A percentile compares a stretch with the other conserved stretches of the same genome.
phyloP scores from a whole-genome alignment of 2,888 invertebrate genomes.

The Orchesellides sinensis region DNA sequence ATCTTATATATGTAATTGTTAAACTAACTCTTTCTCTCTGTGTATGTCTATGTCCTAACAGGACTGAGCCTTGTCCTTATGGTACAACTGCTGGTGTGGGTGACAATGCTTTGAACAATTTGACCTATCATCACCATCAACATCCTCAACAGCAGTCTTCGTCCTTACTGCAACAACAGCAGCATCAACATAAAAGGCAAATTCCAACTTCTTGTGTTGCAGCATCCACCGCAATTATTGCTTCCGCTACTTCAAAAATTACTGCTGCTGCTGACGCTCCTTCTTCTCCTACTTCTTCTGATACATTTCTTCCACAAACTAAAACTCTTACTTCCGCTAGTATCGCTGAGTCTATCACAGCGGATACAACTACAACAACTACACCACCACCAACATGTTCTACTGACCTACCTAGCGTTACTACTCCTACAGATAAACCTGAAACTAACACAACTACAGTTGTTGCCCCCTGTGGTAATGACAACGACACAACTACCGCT shows the following conservation, averaged over 20 bases:
- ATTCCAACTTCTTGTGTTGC: conserved; percentile 61
- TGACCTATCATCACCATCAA: conserved; percentile 39
- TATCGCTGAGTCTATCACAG: conserved; percentile 26
- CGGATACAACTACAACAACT: conserved; percentile 9
- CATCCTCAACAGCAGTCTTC: conserved; percentile 12
- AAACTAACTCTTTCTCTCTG: no score
- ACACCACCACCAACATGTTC: conserved; percentile 29
- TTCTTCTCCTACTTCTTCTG: conserved; percentile 14
- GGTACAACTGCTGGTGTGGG: conserved; percentile 17
- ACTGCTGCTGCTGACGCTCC: conserved; percentile 23
- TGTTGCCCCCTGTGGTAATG: conserved; percentile 26
- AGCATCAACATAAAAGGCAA: conserved; percentile 55
- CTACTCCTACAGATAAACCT: conserved; percentile 35
- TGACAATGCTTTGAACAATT: conserved; percentile 28
- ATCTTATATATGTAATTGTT: no score
- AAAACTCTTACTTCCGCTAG: conserved; percentile 45
- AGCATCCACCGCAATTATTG: conserved; percentile 43
- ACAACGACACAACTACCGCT: conserved; percentile 41
- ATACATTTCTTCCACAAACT: conserved; percentile 35
- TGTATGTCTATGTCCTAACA: conserved; percentile 36
- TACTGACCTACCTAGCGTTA: conserved; percentile 46
- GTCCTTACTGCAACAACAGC: conserved; percentile 23
- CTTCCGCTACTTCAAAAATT: conserved; percentile 19
- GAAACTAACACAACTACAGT: conserved; percentile 44
- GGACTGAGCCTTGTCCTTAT: conserved; percentile 38